Conservation (phyloP, 2,888 invertebrate species). For the Latrodectus elegans region DNA sequence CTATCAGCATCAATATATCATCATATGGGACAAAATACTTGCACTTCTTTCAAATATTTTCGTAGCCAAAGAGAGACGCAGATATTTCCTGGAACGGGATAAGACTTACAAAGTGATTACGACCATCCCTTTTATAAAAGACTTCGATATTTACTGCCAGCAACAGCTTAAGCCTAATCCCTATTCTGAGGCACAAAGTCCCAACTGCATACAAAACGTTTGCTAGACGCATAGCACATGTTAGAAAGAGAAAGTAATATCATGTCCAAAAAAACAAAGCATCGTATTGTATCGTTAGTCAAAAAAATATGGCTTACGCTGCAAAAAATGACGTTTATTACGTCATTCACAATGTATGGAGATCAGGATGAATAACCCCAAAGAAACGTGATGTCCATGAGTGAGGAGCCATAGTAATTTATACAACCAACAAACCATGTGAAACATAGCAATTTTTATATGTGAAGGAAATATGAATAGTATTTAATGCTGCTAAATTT, state of each 20-base stretch:
- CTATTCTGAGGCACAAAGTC: slow-evolving; percentile 1
- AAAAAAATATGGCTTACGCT: slow-evolving; percentile 25
- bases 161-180: slow-evolving; percentile 49
- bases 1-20: neutral
- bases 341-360: slow-evolving; percentile 31
- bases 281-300: neutral
- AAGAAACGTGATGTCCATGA: slow-evolving; percentile 30
- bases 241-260: slow-evolving; percentile 1
- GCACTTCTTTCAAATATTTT: neutral
- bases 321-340: slow-evolving; percentile 41
- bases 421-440: neutral
- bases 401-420: neutral
- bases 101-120: slow-evolving; percentile 36
- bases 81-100: too few species aligned
- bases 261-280: neutral
- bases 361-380: slow-evolving; percentile 34
- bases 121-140: neutral
- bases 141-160: slow-evolving; percentile 26
- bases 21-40: neutral
- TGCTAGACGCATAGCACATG: neutral
- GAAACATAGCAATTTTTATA: neutral
- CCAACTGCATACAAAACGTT: slow-evolving; percentile 37
- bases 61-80: too few species aligned
- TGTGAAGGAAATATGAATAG: neutral
- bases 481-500: too few species aligned